A percentile compares a stretch with the other conserved stretches of the same genome.
Conservation (phyloP, 2,797 vertebrate species). For the Brachyrhaphis roseni region DNA sequence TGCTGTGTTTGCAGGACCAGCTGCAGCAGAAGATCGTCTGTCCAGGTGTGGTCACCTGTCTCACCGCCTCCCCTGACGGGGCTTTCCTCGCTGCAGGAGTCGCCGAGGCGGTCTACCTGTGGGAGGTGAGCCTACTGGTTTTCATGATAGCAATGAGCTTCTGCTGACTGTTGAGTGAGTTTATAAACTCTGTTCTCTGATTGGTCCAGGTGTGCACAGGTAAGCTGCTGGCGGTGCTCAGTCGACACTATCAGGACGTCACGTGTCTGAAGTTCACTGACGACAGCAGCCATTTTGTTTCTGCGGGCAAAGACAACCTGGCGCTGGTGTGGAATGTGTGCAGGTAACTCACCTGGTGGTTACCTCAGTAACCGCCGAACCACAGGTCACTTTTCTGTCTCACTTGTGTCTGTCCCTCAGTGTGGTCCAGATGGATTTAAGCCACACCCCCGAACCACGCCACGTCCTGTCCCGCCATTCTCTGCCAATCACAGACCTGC, state of each 20-base stretch:
- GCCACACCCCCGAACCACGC: constrained; percentile 84
- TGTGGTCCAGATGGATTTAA: constrained; percentile 88
- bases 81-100: constrained; percentile 90
- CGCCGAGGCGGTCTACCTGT: constrained; percentile 89
- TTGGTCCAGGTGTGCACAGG: constrained; percentile 78
- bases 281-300: constrained; percentile 94
- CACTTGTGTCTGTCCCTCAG: constrained; percentile 65
- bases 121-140: constrained; percentile 86
- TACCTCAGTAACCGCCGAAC: neutral
- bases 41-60: constrained; percentile 90
- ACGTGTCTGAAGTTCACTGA: constrained; percentile 92
- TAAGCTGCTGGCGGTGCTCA: constrained; percentile 89
- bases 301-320: constrained; percentile 93
- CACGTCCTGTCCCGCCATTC: constrained; percentile 92
- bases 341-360: constrained; percentile 78
- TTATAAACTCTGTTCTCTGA: neutral
- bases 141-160: neutral
- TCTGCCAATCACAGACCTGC: constrained; percentile 93
- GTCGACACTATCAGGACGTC: constrained; percentile 93
- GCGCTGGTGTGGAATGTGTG: constrained; percentile 90
- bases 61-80: constrained; percentile 87
- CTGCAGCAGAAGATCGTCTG: constrained; percentile 97
- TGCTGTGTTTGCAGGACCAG: constrained; percentile 84
- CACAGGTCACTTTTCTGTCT: neutral
- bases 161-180: neutral